A percentile compares a stretch with the other conserved stretches of the same genome.
Evolutionary conservation across 2,113 vertebrate species (phyloP).

Genomic region (Plectropomus leopardus): DNA sequence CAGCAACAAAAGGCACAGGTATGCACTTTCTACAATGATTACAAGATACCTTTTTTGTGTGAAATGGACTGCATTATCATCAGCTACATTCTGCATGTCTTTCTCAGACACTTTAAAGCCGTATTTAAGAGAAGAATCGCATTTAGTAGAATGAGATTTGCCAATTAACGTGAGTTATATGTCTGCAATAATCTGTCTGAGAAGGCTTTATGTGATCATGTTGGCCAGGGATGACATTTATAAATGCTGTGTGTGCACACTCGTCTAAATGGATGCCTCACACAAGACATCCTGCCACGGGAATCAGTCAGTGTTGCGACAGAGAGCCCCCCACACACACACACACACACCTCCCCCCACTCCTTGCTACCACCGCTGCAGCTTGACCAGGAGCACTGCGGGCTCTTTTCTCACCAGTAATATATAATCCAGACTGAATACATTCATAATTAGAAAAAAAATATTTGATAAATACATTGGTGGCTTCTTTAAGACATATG

Average conservation of each 20-base stretch:
- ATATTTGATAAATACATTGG: constrained; percentile 57
- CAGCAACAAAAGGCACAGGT: background rate
- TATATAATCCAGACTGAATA: constrained; percentile 37
- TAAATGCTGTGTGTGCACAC: constrained; percentile 84
- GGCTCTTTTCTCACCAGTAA: background rate
- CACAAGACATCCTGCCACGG: constrained; percentile 71
- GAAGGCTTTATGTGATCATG: constrained; percentile 81
- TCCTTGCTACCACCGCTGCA: constrained; percentile 5
- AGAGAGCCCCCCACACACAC: constrained; percentile 14
- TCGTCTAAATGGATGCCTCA: constrained; percentile 80
- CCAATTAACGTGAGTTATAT: constrained; percentile 81
- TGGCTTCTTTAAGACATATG: constrained; percentile 38
- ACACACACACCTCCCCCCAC: background rate
- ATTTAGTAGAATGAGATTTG: constrained; percentile 78
- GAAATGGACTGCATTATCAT: constrained; percentile 51
- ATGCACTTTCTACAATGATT: constrained; percentile 47
- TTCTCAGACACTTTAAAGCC: constrained; percentile 68
- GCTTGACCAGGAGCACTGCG: constrained; percentile 1
- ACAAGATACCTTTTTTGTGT: constrained; percentile 46
- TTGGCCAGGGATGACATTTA: constrained; percentile 83
- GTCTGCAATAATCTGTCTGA: constrained; percentile 74
- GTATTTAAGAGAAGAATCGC: constrained; percentile 70
- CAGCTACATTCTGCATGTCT: constrained; percentile 41
- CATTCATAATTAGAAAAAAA: constrained; percentile 46
- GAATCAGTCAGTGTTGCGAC: constrained; percentile 74